Evolutionary conservation across 2,888 invertebrate genomes (phyloP), one percentile per base, ranked within the genome.

Genomic region (Chorisops tibialis): DNA sequence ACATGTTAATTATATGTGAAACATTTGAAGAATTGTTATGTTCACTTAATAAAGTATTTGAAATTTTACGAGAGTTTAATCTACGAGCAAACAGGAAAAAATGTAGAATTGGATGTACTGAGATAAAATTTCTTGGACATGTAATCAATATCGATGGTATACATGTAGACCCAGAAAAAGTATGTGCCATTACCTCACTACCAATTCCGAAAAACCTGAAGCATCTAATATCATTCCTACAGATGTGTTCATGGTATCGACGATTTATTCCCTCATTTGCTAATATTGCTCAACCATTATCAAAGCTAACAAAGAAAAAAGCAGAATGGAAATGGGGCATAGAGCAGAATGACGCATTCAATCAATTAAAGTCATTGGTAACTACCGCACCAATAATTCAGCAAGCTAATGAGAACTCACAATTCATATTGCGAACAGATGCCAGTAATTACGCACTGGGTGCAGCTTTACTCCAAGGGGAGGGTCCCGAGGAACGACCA

Each of bases 281-380:
- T 4, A 47, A 54, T 16, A 67, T 70, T 0, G 69, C 72, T 0
- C 64, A 68, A 52, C 74, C 74, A 3, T 38, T 74, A 11, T 72
- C 71, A 0, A 21, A 51, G 2, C 58, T 74, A 0, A 71, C 71
- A 0, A 68, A 65, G 7, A 74, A 76, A 35, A 64, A 61, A 4
- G 48, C 67, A 11, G 0, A 48, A 1, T 73, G 73, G 71, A 30
- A 19, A 4, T 73, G 72, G 72, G 63, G 21, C 1, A 3, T 22
- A 4, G 68, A 66, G 9, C 68, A 71, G 54, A 9, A 63, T 11
- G 21, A 21, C 1, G 67, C 71, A 0, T 73, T 66, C n/a, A 14
- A 61, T 0, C 43, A 59, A 0, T 58, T 73, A 1, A 68, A 68
- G 24, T 14, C 16, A 1, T 56, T 64, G 1, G 43, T 73, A 21